A percentile compares a stretch with the other conserved stretches of the same genome.
Conservation (phyloP, 2,113 vertebrate species). For the Trachemys scripta region DNA sequence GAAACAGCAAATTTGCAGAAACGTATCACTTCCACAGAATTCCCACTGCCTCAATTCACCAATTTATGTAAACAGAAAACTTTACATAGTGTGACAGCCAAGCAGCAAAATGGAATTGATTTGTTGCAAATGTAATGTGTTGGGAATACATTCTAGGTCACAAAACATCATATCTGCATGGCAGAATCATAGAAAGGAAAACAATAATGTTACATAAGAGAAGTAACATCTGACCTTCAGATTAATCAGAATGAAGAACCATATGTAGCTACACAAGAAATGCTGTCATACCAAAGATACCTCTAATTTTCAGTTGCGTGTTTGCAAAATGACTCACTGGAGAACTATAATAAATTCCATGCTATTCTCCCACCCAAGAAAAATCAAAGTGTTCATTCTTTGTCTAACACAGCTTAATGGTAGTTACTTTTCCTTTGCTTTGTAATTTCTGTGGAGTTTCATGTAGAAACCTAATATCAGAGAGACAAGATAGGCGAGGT, state of each 20-base stretch:
- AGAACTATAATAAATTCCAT: background rate
- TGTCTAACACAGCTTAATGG: background rate
- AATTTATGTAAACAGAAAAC: background rate
- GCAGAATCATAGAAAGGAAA: background rate
- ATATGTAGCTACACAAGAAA: background rate
- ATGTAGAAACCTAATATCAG: rapidly evolving
- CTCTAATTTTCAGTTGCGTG: background rate
- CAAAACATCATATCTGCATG: background rate
- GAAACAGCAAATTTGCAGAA: background rate
- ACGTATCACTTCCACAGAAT: rapidly evolving
- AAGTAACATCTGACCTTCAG: background rate
- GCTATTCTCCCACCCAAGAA: background rate
- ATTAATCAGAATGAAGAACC: background rate
- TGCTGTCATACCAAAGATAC: background rate
- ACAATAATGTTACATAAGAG: background rate
- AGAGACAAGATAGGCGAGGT: background rate
- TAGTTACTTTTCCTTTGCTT: background rate
- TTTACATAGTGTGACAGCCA: background rate
- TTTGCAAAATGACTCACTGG: background rate
- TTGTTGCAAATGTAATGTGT: background rate
- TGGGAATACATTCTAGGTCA: background rate
- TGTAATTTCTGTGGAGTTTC: background rate
- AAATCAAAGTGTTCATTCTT: background rate
- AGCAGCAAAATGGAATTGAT: background rate
- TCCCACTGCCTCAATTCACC: background rate